Percentiles rank a stretch among this genome's conserved stretches.
These are phyloP conservation scores for Poecilia velifera DNA, from an alignment of 2,797 vertebrate genomes.

Conservation along the genomic window DNA sequence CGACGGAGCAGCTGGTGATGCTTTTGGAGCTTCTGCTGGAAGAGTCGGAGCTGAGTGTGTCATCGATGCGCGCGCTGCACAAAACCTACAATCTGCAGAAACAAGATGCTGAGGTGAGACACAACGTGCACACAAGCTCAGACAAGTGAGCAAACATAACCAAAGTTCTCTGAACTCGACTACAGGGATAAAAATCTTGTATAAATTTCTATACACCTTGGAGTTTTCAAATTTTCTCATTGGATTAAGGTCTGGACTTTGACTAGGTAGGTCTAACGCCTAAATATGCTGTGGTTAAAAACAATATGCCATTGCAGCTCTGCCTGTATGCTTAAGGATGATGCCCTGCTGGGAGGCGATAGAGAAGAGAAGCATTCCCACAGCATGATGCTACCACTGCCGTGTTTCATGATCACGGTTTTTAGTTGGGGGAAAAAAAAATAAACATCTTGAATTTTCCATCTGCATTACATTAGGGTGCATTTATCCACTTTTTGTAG, in stretches of 20 bases:
- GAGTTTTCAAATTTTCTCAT: background rate
- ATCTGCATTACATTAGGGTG: background rate
- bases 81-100: slow-evolving; percentile 81
- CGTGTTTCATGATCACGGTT: background rate
- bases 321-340: background rate
- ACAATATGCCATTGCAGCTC: background rate
- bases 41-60: slow-evolving; percentile 80
- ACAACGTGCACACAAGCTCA: slow-evolving; percentile 21
- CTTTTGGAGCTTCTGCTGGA: slow-evolving; percentile 92
- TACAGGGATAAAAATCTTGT: slow-evolving; percentile 31
- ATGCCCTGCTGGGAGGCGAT: background rate
- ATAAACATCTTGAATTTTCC: background rate
- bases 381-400: background rate
- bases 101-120: slow-evolving; percentile 91
- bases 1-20: slow-evolving; percentile 90
- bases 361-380: background rate
- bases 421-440: background rate
- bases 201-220: background rate
- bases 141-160: slow-evolving; percentile 31
- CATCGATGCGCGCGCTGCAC: slow-evolving; percentile 79
- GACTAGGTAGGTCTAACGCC: background rate
- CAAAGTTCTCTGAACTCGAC: slow-evolving; percentile 33
- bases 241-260: background rate
- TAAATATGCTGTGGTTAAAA: background rate
- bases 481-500: background rate